Percentiles rank a stretch among this genome's conserved stretches.
Evolutionary conservation across 2,113 vertebrate species (phyloP).

Genomic region (Atlantisia rogersi): DNA sequence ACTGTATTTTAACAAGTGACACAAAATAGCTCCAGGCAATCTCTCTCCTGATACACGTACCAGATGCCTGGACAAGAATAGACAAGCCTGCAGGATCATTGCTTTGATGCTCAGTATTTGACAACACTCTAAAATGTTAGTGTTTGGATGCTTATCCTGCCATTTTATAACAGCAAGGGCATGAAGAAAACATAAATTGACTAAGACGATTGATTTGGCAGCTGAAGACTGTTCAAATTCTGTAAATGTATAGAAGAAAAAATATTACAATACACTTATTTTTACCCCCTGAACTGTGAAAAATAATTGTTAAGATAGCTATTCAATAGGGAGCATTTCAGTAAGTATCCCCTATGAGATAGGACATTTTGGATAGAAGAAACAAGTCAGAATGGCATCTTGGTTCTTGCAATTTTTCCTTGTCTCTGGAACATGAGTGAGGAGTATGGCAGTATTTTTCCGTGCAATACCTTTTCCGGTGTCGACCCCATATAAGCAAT

Average conservation of each 20-base stretch:
- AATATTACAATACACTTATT: neutral
- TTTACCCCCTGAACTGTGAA: neutral
- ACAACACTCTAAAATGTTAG: neutral
- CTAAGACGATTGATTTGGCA: neutral
- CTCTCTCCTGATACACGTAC: neutral
- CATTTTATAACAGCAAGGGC: neutral
- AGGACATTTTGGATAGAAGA: neutral
- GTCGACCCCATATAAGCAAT: fast-evolving
- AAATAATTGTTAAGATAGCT: neutral
- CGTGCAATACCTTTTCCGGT: neutral
- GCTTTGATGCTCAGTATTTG: neutral
- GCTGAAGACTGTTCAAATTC: neutral
- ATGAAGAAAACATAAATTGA: neutral
- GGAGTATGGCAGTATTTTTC: fast-evolving
- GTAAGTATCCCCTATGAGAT: fast-evolving
- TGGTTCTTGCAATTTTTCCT: neutral
- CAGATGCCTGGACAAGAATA: neutral
- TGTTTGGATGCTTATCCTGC: neutral
- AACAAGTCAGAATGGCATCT: neutral
- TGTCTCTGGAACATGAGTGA: neutral
- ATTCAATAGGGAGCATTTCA: neutral
- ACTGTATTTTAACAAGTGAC: neutral
- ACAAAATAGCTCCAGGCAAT: conserved; percentile 5
- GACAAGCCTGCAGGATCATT: neutral
- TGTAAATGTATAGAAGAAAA: neutral